These are phyloP conservation scores for Flexamia atlantica DNA, from an alignment of 2,888 invertebrate species.

Conservation along the genomic window DNA sequence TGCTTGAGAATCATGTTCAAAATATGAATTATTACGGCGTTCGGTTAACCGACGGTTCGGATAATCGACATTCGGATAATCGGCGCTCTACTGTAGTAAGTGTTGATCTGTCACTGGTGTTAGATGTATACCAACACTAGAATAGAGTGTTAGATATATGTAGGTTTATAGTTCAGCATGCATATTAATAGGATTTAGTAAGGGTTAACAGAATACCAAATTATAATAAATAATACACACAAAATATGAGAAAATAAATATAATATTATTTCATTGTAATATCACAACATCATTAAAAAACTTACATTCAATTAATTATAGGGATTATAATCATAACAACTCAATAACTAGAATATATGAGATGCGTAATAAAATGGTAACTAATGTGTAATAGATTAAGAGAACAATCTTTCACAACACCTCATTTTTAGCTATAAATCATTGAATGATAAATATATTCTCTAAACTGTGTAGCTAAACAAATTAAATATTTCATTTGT, in stretches of 20 bases:
- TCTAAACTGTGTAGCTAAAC: not conserved
- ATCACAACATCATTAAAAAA: slow-evolving; percentile 11
- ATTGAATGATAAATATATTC: not conserved
- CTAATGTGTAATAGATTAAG: not conserved
- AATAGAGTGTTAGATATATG: too few species aligned
- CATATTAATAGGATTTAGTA: too few species aligned
- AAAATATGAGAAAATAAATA: slow-evolving; percentile 25
- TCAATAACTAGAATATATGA: slow-evolving; percentile 21
- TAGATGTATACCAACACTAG: too few species aligned
- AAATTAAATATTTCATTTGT: not conserved
- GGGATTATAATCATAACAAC: not conserved
- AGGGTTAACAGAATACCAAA: too few species aligned
- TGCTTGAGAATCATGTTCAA: too few species aligned
- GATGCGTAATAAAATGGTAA: not conserved
- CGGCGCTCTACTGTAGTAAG: too few species aligned
- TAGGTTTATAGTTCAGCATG: too few species aligned
- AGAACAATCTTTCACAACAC: not conserved
- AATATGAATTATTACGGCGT: too few species aligned
- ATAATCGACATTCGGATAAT: too few species aligned
- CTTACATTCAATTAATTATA: not conserved
- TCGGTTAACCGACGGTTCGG: too few species aligned
- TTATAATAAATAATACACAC: slow-evolving; percentile 13
- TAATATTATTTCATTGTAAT: slow-evolving; percentile 19
- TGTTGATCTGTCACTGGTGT: too few species aligned
- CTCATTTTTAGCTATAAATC: not conserved